phyloP scores from a whole-genome alignment of 2,113 vertebrate genomes.

The Antechinus stuartii region DNA sequence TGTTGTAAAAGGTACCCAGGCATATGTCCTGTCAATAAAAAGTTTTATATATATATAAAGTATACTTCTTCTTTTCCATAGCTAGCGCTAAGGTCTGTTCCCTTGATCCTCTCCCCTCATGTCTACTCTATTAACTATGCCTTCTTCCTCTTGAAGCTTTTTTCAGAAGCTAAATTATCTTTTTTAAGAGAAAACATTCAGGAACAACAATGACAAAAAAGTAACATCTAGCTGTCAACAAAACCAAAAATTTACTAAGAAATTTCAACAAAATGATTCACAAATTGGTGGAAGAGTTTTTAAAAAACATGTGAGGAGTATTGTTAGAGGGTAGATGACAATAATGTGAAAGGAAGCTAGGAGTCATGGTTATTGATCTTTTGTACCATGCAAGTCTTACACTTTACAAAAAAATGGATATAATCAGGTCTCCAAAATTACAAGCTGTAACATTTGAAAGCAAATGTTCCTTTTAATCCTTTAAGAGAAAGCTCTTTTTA shows the following conservation, averaged over 20 bases:
- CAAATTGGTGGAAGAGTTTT: slow-evolving; percentile 53
- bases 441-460: slow-evolving; percentile 85
- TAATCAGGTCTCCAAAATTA: slow-evolving; percentile 84
- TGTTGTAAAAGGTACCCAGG: too few species aligned
- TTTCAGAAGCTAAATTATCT: slow-evolving; percentile 57
- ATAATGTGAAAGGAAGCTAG: slow-evolving; percentile 81
- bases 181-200: slow-evolving; percentile 64
- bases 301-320: slow-evolving; percentile 25
- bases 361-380: slow-evolving; percentile 83
- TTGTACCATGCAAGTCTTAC: slow-evolving; percentile 82
- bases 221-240: slow-evolving; percentile 35
- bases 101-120: neutral
- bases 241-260: slow-evolving; percentile 54
- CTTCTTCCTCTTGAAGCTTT: neutral
- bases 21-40: too few species aligned
- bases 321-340: slow-evolving; percentile 74
- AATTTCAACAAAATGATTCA: slow-evolving; percentile 37
- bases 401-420: slow-evolving; percentile 86
- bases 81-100: neutral
- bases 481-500: slow-evolving; percentile 81
- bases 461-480: slow-evolving; percentile 85
- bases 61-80: neutral
- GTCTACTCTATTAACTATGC: neutral
- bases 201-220: slow-evolving; percentile 14
- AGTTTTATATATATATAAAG: too few species aligned